Percentiles rank a stretch among this genome's conserved stretches.
phyloP scores from a whole-genome alignment of 2,797 vertebrate species.

The Galaxias olidus region DNA sequence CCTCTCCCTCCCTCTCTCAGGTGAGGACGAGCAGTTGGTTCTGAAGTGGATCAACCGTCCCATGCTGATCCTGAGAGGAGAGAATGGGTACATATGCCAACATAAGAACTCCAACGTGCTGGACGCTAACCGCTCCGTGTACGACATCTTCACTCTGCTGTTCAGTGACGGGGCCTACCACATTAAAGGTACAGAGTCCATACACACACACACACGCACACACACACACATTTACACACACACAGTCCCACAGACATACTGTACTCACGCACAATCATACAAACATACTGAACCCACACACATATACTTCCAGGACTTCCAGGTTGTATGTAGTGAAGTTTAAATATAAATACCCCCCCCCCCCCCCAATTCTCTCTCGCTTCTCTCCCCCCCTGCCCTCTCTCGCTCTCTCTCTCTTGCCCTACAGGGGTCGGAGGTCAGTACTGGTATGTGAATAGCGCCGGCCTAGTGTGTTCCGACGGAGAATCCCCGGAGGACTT shows the following conservation, averaged over 20 bases:
- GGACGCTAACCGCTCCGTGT: slow-evolving; percentile 90
- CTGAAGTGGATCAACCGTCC: slow-evolving; percentile 95
- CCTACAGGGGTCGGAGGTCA: slow-evolving; percentile 79
- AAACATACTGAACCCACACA: no score
- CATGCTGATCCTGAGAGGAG: slow-evolving; percentile 90
- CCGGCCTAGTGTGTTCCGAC: slow-evolving; percentile 86
- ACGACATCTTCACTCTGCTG: slow-evolving; percentile 89
- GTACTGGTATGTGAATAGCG: slow-evolving; percentile 91
- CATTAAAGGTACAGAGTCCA: slow-evolving; percentile 82
- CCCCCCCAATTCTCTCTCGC: no score
- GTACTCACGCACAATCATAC: no score
- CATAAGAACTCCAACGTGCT: slow-evolving; percentile 90
- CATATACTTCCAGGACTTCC: no score
- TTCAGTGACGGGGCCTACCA: slow-evolving; percentile 91
- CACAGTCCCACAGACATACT: no score
- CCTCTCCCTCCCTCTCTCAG: slow-evolving; percentile 59
- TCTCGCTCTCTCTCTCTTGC: slow-evolving; percentile 1
- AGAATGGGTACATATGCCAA: slow-evolving; percentile 93
- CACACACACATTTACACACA: no score
- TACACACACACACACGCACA: not conserved
- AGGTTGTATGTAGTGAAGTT: no score
- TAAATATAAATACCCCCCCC: no score
- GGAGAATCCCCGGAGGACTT: slow-evolving; percentile 91
- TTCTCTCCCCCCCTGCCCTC: not conserved
- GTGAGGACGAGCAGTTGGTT: slow-evolving; percentile 86